A percentile compares a stretch with the other conserved stretches of the same genome.
Conservation (phyloP, 1,140 invertebrate genomes). For the Periplaneta americana region DNA sequence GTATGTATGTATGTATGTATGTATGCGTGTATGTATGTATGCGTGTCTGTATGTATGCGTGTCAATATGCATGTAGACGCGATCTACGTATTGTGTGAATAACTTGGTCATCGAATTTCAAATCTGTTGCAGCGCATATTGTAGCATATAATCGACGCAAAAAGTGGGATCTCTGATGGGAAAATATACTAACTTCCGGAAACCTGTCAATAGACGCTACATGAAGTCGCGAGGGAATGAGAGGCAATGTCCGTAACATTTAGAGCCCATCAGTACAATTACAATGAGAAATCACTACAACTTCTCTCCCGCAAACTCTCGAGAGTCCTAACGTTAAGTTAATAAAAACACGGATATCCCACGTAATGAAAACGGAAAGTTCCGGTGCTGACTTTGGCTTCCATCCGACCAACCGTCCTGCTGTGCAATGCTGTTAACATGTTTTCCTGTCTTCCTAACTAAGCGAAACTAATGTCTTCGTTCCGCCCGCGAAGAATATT, state of each 20-base stretch:
- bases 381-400: background rate
- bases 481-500: background rate
- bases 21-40: too few relatives aligned
- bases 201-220: too few relatives aligned
- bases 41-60: too few relatives aligned
- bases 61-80: too few relatives aligned
- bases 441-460: background rate
- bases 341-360: background rate
- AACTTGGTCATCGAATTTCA: too few relatives aligned
- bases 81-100: too few relatives aligned
- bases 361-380: background rate
- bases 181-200: too few relatives aligned
- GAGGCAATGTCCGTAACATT: background rate
- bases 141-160: too few relatives aligned
- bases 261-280: background rate
- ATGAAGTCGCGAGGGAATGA: too few relatives aligned
- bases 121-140: too few relatives aligned
- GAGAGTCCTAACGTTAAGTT: background rate
- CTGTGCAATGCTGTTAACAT: background rate
- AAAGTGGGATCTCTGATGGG: too few relatives aligned
- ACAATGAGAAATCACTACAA: background rate
- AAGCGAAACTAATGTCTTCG: background rate
- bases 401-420: background rate
- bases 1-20: too few relatives aligned
- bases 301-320: background rate